Conservation (phyloP, 2,888 invertebrate genomes). For the Nudaria mundana region DNA sequence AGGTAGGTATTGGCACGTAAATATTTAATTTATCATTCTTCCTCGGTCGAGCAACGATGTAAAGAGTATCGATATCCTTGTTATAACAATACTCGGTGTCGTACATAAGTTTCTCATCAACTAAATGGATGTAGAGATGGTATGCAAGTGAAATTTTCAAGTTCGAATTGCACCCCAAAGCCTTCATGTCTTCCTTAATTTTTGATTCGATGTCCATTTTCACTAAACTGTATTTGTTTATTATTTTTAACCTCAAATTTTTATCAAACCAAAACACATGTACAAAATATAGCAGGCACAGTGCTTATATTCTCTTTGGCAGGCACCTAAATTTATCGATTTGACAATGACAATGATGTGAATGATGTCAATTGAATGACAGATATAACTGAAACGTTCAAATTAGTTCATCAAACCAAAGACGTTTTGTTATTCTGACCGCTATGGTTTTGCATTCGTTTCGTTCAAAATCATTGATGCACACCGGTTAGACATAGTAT, state of each 20-base stretch:
- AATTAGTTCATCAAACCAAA: too few species aligned
- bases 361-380: too few species aligned
- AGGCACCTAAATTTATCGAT: too few species aligned
- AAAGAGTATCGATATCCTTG: conserved; percentile 64
- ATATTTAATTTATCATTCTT: conserved; percentile 66
- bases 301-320: background rate
- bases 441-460: too few species aligned
- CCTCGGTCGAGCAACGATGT: conserved; percentile 64
- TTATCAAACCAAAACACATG: background rate
- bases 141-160: conserved; percentile 65
- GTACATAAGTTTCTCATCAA: conserved; percentile 73
- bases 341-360: too few species aligned
- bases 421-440: too few species aligned
- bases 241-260: background rate
- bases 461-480: too few species aligned
- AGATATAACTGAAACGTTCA: too few species aligned
- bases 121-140: conserved; percentile 65
- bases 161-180: conserved; percentile 65
- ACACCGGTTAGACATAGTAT: too few species aligned
- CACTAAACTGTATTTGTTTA: conserved; percentile 10
- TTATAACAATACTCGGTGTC: conserved; percentile 74
- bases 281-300: too few species aligned
- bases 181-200: conserved; percentile 68
- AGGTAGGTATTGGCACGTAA: conserved; percentile 65
- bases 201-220: conserved; percentile 67